These are phyloP conservation scores for Eudyptes chrysolophus DNA, from an alignment of 2,113 vertebrate species.

Conservation along the genomic window DNA sequence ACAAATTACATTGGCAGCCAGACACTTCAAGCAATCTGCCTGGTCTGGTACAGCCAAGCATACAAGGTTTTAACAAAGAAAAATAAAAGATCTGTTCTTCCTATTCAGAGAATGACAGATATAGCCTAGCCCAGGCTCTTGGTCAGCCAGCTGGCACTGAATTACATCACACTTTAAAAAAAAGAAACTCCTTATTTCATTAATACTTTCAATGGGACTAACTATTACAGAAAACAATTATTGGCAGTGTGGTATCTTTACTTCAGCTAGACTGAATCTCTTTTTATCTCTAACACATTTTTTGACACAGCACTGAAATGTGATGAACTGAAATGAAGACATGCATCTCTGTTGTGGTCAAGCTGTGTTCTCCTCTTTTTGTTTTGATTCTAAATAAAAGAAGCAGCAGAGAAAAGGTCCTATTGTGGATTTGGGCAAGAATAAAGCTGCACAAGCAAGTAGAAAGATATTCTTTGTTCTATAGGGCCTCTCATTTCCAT, in stretches of 20 bases:
- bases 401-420: not conserved
- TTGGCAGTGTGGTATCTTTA: not conserved
- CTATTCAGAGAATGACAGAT: not conserved
- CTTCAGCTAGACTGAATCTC: not conserved
- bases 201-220: constrained; percentile 2
- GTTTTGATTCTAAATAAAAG: constrained; percentile 11
- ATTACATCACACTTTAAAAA: not conserved
- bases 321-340: constrained; percentile 19
- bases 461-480: not conserved
- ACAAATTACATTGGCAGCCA: constrained; percentile 55
- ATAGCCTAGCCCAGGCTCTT: not conserved
- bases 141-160: constrained; percentile 14
- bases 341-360: not conserved
- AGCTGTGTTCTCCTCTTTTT: not conserved
- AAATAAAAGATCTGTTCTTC: constrained; percentile 32
- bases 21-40: constrained; percentile 46
- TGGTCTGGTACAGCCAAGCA: constrained; percentile 29
- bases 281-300: not conserved
- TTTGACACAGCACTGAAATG: constrained; percentile 1
- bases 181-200: not conserved
- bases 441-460: not conserved
- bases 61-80: constrained; percentile 10
- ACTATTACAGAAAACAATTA: constrained; percentile 1
- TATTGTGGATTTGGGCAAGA: not conserved
- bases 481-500: not conserved